Base-by-base conservation (phyloP, 2,888 invertebrate genomes). In the Sussaba pulchella region DNA sequence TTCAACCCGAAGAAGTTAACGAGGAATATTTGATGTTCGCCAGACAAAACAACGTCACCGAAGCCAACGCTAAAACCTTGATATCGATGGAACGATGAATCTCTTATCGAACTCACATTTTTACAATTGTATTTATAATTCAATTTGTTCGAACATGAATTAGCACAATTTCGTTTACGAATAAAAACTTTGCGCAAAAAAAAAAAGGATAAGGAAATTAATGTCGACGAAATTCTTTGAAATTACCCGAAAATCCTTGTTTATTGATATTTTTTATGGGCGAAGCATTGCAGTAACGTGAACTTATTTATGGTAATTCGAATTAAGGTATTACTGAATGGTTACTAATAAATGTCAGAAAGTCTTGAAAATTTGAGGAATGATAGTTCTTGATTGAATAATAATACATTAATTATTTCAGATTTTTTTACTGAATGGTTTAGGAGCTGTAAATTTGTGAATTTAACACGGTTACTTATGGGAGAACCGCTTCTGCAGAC, bases 1-100 rank as follows among this genome's bases (percentile, higher is more conserved):
- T 91, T n/a, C 84, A 89, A 67, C 82, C 89, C 0, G 90, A 91
- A 10, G 89, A 89, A 77, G 88, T 91, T 19, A 87, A 86, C 39
- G 91, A 91, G 69, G 92, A 92, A 73, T 92, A 91, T 72, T 83
- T 89, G 39, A 87, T 86, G 83, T 88, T 91, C 14, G 87, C 90
- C 19, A 88, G 84, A 54, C 91, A 90, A 81, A 90, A 90, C 73
- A 91, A 91, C 67, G 87, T 87, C n/a, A 91, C 90, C 4, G 91
- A 91, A 74, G 72, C 85, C 54, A 91, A 89, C 66, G 69, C 84
- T 36, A 88, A 85, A 79, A 89, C 83, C 67, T 84, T 88, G 57
- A 84, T 87, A 77, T 87, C 88, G 63, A 84, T 83, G 2, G 89
- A 90, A 78, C 87, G 82, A 71, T 89, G 84, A 87, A 80, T 63